A percentile compares a stretch with the other conserved stretches of the same genome.
These are phyloP conservation scores for Syndactyla subalaris DNA, from an alignment of 2,797 vertebrate genomes.

Conservation along the genomic window DNA sequence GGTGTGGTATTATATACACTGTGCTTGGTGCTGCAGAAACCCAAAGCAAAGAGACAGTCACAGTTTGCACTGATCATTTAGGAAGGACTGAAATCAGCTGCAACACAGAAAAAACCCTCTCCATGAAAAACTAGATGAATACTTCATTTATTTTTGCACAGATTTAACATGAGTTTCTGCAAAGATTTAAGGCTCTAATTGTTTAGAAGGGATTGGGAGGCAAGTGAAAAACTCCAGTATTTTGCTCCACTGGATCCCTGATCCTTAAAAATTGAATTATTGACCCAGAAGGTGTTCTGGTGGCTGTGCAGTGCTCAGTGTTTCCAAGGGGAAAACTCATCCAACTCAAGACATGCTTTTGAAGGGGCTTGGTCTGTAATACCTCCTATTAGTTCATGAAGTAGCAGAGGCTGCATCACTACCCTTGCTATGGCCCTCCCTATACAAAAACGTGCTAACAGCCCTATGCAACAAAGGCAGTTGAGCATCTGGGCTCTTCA, in stretches of 20 bases:
- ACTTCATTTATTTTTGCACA: neutral
- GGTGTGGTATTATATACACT: neutral
- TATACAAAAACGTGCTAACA: fast-evolving
- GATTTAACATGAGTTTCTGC: neutral
- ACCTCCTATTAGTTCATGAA: neutral
- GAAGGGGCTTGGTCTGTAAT: neutral
- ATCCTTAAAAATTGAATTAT: neutral
- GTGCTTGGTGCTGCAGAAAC: neutral
- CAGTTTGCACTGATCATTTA: neutral
- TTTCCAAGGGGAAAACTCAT: neutral
- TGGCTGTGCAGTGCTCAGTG: neutral
- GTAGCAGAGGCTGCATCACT: neutral
- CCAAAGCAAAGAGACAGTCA: neutral
- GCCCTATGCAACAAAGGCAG: neutral
- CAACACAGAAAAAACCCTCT: neutral
- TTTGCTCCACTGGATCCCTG: neutral
- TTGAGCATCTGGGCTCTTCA: neutral
- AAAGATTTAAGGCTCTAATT: neutral
- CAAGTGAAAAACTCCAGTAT: neutral
- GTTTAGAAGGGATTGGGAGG: neutral
- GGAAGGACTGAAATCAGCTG: neutral
- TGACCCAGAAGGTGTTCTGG: neutral
- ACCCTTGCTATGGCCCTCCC: neutral
- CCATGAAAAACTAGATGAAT: neutral
- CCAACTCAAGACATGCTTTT: neutral